Conservation (phyloP, 2,113 vertebrate species). For the Lepisosteus oculatus region DNA sequence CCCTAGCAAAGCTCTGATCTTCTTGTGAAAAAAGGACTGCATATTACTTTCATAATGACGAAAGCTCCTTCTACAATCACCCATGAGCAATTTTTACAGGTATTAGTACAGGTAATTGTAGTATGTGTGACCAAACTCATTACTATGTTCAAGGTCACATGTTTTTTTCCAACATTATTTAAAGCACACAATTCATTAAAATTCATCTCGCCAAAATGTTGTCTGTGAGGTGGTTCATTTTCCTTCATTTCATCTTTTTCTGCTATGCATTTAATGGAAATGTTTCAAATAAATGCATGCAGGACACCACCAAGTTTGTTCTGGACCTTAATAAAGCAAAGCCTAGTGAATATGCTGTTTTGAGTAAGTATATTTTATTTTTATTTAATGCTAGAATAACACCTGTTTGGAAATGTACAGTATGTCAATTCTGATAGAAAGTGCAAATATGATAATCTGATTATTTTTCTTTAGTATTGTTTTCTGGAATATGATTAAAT, state of each 20-base stretch:
- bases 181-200: constrained; percentile 33
- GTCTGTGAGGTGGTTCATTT: constrained; percentile 14
- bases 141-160: constrained; percentile 14
- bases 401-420: no score
- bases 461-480: no score
- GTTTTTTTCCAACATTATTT: constrained; percentile 45
- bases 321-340: constrained; percentile 63
- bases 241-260: constrained; percentile 15
- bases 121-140: constrained; percentile 30
- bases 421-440: no score
- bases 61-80: no score
- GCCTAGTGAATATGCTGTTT: constrained; percentile 69
- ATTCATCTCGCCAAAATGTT: constrained; percentile 43
- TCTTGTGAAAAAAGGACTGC: no score
- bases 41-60: no score
- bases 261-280: constrained; percentile 29
- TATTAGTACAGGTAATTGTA: constrained; percentile 6
- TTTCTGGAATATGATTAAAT: no score
- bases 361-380: constrained; percentile 69
- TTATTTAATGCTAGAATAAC: background rate
- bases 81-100: constrained; percentile 26
- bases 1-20: no score
- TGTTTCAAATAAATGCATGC: constrained; percentile 58
- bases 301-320: constrained; percentile 66
- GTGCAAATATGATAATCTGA: no score